Evolutionary conservation across 2,888 invertebrate species (phyloP).

Genomic region (Ophraella communa): DNA sequence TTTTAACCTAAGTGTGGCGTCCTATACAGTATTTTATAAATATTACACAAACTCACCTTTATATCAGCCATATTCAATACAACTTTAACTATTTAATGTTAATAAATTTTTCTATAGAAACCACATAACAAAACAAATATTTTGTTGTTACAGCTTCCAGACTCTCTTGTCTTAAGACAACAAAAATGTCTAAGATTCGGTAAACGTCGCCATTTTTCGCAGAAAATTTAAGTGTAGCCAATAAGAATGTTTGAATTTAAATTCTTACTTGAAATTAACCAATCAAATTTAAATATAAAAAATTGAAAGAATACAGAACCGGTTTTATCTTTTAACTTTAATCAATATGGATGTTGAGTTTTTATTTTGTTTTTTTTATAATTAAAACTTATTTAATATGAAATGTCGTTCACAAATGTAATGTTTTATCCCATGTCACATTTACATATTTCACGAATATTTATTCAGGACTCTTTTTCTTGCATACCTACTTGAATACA

Average conservation of each 20-base stretch:
- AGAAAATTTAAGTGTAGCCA: slow-evolving; percentile 14
- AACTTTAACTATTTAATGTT: background rate
- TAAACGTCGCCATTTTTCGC: slow-evolving; percentile 6
- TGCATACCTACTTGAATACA: too few species aligned
- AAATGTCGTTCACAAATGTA: too few species aligned
- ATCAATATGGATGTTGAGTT: slow-evolving; percentile 12
- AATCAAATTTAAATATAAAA: background rate
- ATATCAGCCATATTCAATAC: slow-evolving; percentile 21
- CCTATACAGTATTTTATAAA: background rate
- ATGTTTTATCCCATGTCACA: too few species aligned
- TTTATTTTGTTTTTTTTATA: background rate
- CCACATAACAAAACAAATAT: slow-evolving; percentile 4
- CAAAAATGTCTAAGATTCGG: slow-evolving; percentile 9
- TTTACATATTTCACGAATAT: too few species aligned
- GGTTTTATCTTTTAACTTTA: slow-evolving; percentile 11
- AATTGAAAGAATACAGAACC: slow-evolving; percentile 15
- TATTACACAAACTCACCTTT: slow-evolving; percentile 8
- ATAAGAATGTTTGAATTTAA: slow-evolving; percentile 3
- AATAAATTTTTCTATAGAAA: background rate
- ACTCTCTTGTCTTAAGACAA: slow-evolving; percentile 7
- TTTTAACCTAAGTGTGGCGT: slow-evolving; percentile 15
- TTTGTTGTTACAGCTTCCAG: too few species aligned
- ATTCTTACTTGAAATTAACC: background rate
- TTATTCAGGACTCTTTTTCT: too few species aligned
- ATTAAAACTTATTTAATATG: too few species aligned